Evolutionary conservation across 2,113 vertebrate species (phyloP).

Genomic region (Scalopus aquaticus): DNA sequence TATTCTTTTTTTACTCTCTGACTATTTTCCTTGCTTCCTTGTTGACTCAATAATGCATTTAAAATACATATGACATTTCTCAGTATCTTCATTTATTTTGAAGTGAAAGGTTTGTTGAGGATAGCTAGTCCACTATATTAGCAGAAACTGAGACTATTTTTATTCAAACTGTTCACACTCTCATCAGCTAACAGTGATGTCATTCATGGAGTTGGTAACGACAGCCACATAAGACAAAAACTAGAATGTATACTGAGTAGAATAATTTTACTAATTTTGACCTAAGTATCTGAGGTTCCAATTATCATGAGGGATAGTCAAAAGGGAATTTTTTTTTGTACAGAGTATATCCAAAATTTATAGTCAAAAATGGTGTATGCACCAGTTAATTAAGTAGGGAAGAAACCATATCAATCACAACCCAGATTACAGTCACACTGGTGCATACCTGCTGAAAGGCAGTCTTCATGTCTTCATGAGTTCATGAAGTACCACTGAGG

Average conservation of each 20-base stretch:
- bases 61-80: conserved; percentile 3
- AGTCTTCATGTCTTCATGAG: background rate
- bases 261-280: background rate
- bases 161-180: background rate
- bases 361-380: background rate
- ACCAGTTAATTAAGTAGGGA: background rate
- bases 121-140: background rate
- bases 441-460: background rate
- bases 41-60: background rate
- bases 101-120: background rate
- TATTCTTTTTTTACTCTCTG: background rate
- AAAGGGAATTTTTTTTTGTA: background rate
- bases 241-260: background rate
- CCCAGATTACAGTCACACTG: background rate
- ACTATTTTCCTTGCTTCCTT: background rate
- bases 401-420: background rate
- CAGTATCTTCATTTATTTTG: background rate
- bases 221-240: background rate
- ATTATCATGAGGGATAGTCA: background rate
- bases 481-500: background rate
- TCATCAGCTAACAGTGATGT: background rate
- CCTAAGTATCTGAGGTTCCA: background rate
- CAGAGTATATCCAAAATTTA: background rate
- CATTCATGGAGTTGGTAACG: background rate
- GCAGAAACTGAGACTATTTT: conserved; percentile 35